Base-by-base conservation (phyloP, 2,888 invertebrate species). In the Dolichopus griseipennis region DNA sequence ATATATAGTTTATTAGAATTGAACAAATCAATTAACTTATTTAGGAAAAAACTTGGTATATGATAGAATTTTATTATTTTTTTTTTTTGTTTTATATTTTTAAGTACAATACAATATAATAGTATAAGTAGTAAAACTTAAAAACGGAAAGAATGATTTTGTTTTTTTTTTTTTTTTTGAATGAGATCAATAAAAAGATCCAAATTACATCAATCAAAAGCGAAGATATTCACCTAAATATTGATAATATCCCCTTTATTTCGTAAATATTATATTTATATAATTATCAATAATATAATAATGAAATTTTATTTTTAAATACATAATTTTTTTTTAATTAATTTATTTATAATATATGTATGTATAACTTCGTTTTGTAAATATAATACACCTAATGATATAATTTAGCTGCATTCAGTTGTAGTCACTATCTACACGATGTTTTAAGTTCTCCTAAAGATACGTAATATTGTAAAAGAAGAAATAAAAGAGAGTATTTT, bases 391-490 rank as follows among this genome's bases (percentile, higher is more conserved):
- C 22, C 15, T 62, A 22, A 62, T 62, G 22, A 62, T 22, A 62
- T 61, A 20, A 20, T 62, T 62, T 62, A 62, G 62, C 22, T 22
- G 62, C 10, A 22, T 21, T 62, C 22, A 62, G 22, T 62, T 22
- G 62, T 62, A 62, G 12, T 62, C 62, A 62, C 22, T 22, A 62
- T 62, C 62, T 22, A 62, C 62, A 22, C 22, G 62, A 62, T 62
- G 22, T 22, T 22, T 21, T 62, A 62, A 22, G 20, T 62, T 62
- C 20, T 62, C 22, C 62, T 62, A n/a, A 1, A 61, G n/a, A n/a
- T 61, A 15, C n/a, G n/a, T n/a, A 41, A 41, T 12, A 41, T 41
- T 27, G 5, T 4, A 27, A 27, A 4, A 27, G 27, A 27, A 27
- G 37, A 37, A 37, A 37, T 5, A 37, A 37, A 37, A 37, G 8